Conservation (phyloP, 2,888 invertebrate genomes). For the Spilosoma lubricipeda region DNA sequence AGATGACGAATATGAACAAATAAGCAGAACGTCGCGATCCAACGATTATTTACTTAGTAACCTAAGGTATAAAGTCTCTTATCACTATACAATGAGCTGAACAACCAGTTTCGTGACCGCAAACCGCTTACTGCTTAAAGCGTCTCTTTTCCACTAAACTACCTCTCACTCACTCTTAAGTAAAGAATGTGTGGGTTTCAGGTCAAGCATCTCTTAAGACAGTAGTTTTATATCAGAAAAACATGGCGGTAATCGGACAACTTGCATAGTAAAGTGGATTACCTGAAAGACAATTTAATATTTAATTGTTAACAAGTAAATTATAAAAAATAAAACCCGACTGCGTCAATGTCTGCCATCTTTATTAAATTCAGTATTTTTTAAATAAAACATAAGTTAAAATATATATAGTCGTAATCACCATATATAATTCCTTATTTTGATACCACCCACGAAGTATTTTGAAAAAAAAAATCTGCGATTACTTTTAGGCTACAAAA, state of each 20-base stretch:
- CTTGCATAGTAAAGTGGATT: constrained; percentile 12
- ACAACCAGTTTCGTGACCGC: constrained; percentile 78
- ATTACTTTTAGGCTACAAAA: no score
- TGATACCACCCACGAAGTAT: no score
- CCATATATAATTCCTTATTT: no score
- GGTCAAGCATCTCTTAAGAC: constrained; percentile 68
- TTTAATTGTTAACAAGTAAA: neutral
- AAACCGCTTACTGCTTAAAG: constrained; percentile 59
- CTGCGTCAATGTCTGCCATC: no score
- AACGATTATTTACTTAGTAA: constrained; percentile 56
- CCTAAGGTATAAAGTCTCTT: constrained; percentile 52
- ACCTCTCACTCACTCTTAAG: constrained; percentile 58
- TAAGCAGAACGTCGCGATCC: constrained; percentile 48
- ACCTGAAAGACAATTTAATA: neutral
- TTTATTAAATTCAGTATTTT: no score
- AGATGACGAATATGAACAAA: constrained; percentile 68
- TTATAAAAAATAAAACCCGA: no score
- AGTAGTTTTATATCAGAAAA: constrained; percentile 43
- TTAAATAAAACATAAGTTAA: no score
- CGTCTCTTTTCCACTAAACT: constrained; percentile 48
- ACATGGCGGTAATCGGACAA: constrained; percentile 28
- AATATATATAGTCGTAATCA: no score
- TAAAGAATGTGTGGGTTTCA: constrained; percentile 68
- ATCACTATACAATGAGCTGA: constrained; percentile 52
- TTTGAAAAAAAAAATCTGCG: no score